These are phyloP conservation scores for Drosophila atripex DNA, from an alignment of 2,888 invertebrate genomes.

Conservation along the genomic window DNA sequence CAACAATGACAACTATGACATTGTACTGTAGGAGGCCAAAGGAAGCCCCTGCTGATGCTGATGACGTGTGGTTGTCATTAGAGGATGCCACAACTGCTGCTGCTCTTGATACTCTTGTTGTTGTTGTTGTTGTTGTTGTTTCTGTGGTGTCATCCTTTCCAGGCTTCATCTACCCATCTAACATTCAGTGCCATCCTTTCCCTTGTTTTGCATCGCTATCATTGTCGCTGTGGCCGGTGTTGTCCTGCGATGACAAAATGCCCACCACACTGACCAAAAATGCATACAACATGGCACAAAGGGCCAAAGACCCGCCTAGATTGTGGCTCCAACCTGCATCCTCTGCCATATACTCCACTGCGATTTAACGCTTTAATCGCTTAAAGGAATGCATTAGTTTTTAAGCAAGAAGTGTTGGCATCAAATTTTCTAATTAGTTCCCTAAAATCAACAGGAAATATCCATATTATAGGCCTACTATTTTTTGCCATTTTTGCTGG, in stretches of 20 bases:
- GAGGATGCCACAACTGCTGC: slow-evolving; percentile 48
- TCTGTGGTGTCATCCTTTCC: slow-evolving; percentile 44
- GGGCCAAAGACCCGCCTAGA: slow-evolving; percentile 26
- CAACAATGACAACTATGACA: slow-evolving; percentile 51
- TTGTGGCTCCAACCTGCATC: slow-evolving; percentile 14
- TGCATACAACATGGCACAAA: slow-evolving; percentile 72
- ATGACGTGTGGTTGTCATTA: slow-evolving; percentile 79
- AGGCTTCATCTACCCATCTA: slow-evolving; percentile 14
- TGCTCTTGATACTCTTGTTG: background rate
- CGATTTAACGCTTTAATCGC: slow-evolving; percentile 55
- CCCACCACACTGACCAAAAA: slow-evolving; percentile 67
- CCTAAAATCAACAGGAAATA: background rate
- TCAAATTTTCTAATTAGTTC: background rate
- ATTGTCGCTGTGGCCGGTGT: slow-evolving; percentile 26
- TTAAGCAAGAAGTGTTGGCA: background rate
- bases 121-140: slow-evolving; percentile 65
- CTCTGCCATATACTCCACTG: slow-evolving; percentile 32
- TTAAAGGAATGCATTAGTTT: background rate
- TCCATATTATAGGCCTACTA: background rate
- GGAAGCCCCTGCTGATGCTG: slow-evolving; percentile 52
- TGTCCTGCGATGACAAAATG: slow-evolving; percentile 54
- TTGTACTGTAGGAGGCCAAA: slow-evolving; percentile 18
- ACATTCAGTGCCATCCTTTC: slow-evolving; percentile 9
- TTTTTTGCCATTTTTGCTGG: slow-evolving; percentile 26
- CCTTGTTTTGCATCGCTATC: slow-evolving; percentile 45